phyloP scores from a whole-genome alignment of 2,797 vertebrate genomes.

The Taenioides sp. region DNA sequence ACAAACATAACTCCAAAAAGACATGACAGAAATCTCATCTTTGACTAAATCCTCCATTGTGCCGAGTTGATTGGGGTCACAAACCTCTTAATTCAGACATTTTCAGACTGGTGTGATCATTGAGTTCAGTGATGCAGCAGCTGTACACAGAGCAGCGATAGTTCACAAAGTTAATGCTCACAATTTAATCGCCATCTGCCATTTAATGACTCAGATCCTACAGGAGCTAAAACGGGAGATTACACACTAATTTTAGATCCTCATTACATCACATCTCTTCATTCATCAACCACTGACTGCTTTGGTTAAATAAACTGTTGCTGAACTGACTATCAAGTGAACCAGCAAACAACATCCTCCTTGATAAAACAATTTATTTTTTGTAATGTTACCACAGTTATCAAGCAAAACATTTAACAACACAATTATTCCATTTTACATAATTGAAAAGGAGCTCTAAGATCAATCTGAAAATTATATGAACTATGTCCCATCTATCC shows the following conservation, averaged over 20 bases:
- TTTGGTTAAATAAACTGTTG: not conserved
- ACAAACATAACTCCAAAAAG: not conserved
- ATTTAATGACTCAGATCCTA: slow-evolving; percentile 12
- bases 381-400: not conserved
- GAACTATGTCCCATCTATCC: no score
- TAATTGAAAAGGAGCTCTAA: no score
- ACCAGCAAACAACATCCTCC: not conserved
- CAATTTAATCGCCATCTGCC: slow-evolving; percentile 15
- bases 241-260: slow-evolving; percentile 4
- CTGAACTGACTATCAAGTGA: not conserved
- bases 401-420: not conserved
- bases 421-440: not conserved
- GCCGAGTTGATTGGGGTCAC: slow-evolving; percentile 12
- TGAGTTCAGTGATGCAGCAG: not conserved
- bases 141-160: not conserved
- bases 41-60: slow-evolving; percentile 5
- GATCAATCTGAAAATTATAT: no score
- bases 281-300: not conserved
- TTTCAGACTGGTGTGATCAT: slow-evolving; percentile 1
- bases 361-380: no score
- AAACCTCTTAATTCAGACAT: slow-evolving; percentile 14
- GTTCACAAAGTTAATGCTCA: slow-evolving; percentile 5
- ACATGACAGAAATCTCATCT: slow-evolving; percentile 8
- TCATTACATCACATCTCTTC: not conserved
- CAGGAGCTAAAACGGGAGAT: not conserved